These are phyloP conservation scores for Muscicapa striata DNA, from an alignment of 2,797 vertebrate genomes.

Conservation along the genomic window DNA sequence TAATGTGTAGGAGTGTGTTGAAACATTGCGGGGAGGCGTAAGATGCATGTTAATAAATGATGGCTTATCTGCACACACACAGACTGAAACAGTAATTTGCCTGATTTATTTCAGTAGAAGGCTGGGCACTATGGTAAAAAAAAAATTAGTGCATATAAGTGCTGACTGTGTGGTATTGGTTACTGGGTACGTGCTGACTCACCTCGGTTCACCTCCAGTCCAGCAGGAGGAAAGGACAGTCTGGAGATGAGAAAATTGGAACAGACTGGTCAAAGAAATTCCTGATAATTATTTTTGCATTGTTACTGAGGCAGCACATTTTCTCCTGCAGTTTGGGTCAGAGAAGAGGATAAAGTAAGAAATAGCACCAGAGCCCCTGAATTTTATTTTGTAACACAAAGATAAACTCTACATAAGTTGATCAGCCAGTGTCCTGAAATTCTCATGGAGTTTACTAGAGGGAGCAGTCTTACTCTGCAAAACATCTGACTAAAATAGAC, in stretches of 20 bases:
- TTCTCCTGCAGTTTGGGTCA: not conserved
- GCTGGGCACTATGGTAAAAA: not conserved
- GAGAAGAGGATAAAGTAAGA: not conserved
- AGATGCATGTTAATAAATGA: slow-evolving; percentile 25
- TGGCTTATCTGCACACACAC: slow-evolving; percentile 12
- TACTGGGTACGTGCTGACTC: not conserved
- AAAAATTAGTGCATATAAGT: not conserved
- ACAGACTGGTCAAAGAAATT: not conserved
- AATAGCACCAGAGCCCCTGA: not conserved
- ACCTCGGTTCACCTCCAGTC: not conserved
- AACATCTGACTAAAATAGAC: not conserved
- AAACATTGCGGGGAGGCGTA: not conserved
- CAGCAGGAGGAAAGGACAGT: not conserved
- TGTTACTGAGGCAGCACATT: not conserved
- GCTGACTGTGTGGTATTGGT: slow-evolving; percentile 43
- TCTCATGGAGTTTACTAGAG: not conserved
- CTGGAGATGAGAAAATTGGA: not conserved
- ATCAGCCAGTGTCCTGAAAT: not conserved
- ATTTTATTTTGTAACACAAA: not conserved
- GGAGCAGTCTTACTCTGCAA: not conserved
- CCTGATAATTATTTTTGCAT: not conserved
- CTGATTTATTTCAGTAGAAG: slow-evolving; percentile 20
- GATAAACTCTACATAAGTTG: not conserved
- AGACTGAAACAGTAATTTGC: slow-evolving; percentile 36
- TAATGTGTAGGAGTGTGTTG: slow-evolving; percentile 36